Percentiles rank a stretch among this genome's conserved stretches.
Evolutionary conservation across 2,113 vertebrate genomes (phyloP).

Genomic region (Herpetotheres cachinnans): DNA sequence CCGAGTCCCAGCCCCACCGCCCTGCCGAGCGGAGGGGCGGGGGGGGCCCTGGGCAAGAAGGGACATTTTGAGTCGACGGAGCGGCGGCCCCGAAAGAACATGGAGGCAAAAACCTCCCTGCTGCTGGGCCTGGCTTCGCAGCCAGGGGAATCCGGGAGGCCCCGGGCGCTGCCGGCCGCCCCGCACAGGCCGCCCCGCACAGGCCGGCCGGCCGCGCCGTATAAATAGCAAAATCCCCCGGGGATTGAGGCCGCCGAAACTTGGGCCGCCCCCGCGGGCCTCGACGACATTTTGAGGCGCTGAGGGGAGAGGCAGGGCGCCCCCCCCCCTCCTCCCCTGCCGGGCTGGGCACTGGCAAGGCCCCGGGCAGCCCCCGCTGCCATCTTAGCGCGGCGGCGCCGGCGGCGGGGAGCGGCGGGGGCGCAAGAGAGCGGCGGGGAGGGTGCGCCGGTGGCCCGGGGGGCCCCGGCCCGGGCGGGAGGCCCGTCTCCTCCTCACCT

Average conservation of each 20-base stretch:
- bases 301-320: neutral
- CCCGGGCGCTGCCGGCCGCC: neutral
- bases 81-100: constrained; percentile 48
- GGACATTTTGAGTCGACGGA: constrained; percentile 60
- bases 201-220: neutral
- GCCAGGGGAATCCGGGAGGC: neutral
- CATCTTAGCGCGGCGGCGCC: neutral
- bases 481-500: constrained; percentile 74
- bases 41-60: neutral
- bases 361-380: constrained; percentile 7
- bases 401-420: neutral
- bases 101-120: constrained; percentile 50
- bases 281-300: constrained; percentile 59
- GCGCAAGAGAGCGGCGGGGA: neutral
- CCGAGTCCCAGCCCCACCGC: neutral
- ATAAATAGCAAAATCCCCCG: neutral
- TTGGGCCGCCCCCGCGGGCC: constrained; percentile 13
- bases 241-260: neutral
- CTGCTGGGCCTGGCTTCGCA: neutral
- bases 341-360: neutral
- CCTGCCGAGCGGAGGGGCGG: neutral
- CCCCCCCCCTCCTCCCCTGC: neutral
- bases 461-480: neutral
- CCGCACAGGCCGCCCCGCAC: neutral
- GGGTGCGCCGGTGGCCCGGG: neutral